phyloP scores from a whole-genome alignment of 1,140 invertebrate species.

The Platyscapa corneri region DNA sequence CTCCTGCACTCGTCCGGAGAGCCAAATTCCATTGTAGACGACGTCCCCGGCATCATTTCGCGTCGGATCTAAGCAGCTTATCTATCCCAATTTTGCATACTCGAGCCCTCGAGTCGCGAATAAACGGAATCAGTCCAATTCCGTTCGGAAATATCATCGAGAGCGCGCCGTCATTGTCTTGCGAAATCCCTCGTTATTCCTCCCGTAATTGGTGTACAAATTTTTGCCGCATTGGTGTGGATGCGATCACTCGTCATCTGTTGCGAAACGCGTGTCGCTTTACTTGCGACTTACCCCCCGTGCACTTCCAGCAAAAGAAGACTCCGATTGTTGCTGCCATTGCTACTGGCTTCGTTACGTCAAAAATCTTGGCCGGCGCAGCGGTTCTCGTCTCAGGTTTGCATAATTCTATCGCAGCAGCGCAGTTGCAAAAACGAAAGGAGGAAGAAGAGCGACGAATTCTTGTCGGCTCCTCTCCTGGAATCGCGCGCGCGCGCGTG shows the following conservation, averaged over 20 bases:
- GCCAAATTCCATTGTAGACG: conserved; percentile 15
- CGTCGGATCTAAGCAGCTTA: no score
- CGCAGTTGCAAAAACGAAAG: neutral
- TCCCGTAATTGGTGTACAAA: conserved; percentile 4
- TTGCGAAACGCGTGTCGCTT: neutral
- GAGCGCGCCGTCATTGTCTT: no score
- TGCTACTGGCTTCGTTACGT: no score
- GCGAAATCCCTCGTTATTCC: no score
- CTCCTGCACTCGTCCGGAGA: conserved; percentile 10
- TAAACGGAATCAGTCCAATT: no score
- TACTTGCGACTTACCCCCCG: no score
- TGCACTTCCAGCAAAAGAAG: no score
- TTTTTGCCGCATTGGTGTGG: no score
- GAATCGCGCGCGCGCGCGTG: neutral
- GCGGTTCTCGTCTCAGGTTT: neutral
- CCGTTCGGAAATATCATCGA: neutral
- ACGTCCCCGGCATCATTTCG: no score
- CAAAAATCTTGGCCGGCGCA: no score
- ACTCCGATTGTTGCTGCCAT: no score
- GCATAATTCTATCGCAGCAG: neutral
- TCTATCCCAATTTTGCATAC: neutral
- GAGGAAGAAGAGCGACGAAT: neutral
- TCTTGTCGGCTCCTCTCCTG: neutral
- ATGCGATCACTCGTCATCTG: neutral
- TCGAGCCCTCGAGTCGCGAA: neutral